These are phyloP conservation scores for Syritta pipiens DNA, from an alignment of 2,888 invertebrate genomes.

Conservation along the genomic window DNA sequence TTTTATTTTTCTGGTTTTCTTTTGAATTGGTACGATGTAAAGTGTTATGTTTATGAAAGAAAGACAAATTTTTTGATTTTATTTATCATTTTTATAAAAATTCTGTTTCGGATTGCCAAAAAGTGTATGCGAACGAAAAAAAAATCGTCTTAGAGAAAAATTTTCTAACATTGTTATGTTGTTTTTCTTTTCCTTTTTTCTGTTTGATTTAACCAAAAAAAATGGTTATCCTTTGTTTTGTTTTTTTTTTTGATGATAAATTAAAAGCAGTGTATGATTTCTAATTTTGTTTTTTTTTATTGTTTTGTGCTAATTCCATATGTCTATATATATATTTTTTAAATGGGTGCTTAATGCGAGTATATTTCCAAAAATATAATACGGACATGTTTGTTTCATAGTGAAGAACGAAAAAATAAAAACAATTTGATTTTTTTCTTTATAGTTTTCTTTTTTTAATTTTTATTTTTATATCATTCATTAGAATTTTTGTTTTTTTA, in stretches of 20 bases:
- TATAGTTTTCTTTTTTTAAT: constrained; percentile 5
- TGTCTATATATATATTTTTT: constrained; percentile 40
- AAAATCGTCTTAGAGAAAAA: constrained; percentile 63
- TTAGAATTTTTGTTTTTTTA: constrained; percentile 14
- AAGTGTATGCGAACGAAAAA: constrained; percentile 64
- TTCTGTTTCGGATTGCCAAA: constrained; percentile 64
- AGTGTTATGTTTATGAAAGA: constrained; percentile 49
- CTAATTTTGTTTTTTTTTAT: constrained; percentile 15
- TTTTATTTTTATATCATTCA: constrained; percentile 30
- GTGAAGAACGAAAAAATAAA: constrained; percentile 32
- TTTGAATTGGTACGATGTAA: constrained; percentile 54
- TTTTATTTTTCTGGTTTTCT: constrained; percentile 12
- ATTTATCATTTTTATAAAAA: constrained; percentile 4
- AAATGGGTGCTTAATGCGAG: constrained; percentile 63
- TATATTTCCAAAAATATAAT: constrained; percentile 46
- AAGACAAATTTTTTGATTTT: background rate
- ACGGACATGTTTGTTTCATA: constrained; percentile 53
- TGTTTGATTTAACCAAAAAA: constrained; percentile 1
- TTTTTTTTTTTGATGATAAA: background rate
- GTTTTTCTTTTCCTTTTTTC: constrained; percentile 9
- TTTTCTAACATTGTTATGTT: constrained; percentile 49
- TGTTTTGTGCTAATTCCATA: constrained; percentile 54
- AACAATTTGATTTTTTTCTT: constrained; percentile 17
- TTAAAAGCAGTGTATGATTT: constrained; percentile 48
- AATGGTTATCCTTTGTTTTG: constrained; percentile 1